Evolutionary conservation across 2,797 vertebrate genomes (phyloP), one percentile per base, ranked within the genome.

Genomic region (Myotis daubentonii): DNA sequence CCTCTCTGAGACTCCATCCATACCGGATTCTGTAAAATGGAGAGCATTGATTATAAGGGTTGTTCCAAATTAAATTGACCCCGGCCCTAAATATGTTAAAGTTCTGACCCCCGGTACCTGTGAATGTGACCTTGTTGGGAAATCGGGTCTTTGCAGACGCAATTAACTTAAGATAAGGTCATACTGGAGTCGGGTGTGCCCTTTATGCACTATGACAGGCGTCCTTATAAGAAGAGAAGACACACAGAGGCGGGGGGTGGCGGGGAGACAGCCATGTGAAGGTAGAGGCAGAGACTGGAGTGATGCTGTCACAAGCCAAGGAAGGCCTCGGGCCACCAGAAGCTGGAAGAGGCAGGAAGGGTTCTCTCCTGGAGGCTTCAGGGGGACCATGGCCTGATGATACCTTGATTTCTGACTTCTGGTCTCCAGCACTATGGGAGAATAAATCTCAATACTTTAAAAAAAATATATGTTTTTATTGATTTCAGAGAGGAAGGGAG

Each of bases 291-390:
- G 66, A 93, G 66, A 49, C 1, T 6, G 13, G 3, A 62, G 15
- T 19, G 51, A 38, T 23, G 71, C 8, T 11, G 22, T 55, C 25
- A 38, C 11, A 16, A 36, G 60, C 68, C 60, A 47, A 38, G 28
- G 47, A 33, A 47, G 10, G 13, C 33, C 23, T 23, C 33, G 53
- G 41, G 47, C 15, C 2, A 1, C 53, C 0, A 3, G 70, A 2
- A 36, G 44, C 30, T 17, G 28, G 60, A 1, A 19, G 75, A 57
- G 53, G n/a, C 22, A 41, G 80, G 71, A 19, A 25, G 66, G 41
- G 0, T 0, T 9, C 36, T 38, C 5, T 20, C 4, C 17, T 8
- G 0, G 8, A 78, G 33, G 28, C 12, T 44, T 25, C 4, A 60
- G 6, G 19, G 7, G 68, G 15, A 36, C 47, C n/a, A 0, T 0